Base-by-base conservation (phyloP, 2,888 invertebrate genomes). In the Antheraea assamensis region DNA sequence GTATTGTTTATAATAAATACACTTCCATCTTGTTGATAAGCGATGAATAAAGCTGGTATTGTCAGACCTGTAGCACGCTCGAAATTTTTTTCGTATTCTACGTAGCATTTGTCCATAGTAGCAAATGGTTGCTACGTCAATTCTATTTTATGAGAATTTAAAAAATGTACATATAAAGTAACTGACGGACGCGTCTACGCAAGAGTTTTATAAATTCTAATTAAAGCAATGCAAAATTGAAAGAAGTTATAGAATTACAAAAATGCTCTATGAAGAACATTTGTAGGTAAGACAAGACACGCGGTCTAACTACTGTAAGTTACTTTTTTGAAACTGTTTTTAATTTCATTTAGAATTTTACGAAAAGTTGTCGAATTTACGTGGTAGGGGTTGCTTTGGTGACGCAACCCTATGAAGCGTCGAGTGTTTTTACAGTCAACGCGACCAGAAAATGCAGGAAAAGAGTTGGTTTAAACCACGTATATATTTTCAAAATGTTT, bases 341-440 rank as follows among this genome's bases (percentile, higher is more conserved):
- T n/a, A n/a, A n/a, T n/a, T n/a, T n/a, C n/a, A n/a, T n/a, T n/a
- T n/a, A n/a, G n/a, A n/a, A n/a, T n/a, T n/a, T n/a, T n/a, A n/a
- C n/a, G n/a, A n/a, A n/a, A n/a, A n/a, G n/a, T 35, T 35, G 35
- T 19, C 5, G 10, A 49, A 35, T 49, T 49, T 42, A 42, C 52
- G 31, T 73, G 31, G 73, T 73, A 73, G 30, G 73, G 70, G 73
- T 7, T 7, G 64, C 52, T 31, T 66, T 27, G 17, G 27, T 61
- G 24, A 58, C 19, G 68, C 70, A 31, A 68, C 27, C 61, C 68
- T 68, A 31, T 35, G 68, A 61, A 21, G 68, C 68, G 30, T 73
- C 30, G 68, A 70, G 68, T 73, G 70, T 73, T 73, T 68, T 73
- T 73, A 52, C 70, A 68, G 68, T n/a, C 70, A 68, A n/a, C 73